A percentile compares a stretch with the other conserved stretches of the same genome.
phyloP scores from a whole-genome alignment of 92 coral and sea anemone species.

The Palythoa heliodiscus region DNA sequence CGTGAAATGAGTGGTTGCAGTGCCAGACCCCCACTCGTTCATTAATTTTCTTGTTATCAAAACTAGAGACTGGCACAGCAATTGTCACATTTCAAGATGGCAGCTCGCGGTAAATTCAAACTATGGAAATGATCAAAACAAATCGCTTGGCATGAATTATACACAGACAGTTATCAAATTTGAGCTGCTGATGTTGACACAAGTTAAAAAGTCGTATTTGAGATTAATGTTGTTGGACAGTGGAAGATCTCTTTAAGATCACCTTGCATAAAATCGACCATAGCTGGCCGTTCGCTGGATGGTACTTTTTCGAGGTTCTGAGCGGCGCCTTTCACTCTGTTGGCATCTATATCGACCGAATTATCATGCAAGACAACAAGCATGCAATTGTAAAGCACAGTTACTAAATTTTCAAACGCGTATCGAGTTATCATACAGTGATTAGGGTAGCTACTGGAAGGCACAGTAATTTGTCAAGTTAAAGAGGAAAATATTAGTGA shows the following conservation, averaged over 20 bases:
- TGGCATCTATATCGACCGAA: constrained; percentile 11
- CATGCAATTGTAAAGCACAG: neutral
- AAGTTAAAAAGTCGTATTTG: no score
- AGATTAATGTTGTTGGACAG: no score
- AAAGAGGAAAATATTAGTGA: no score
- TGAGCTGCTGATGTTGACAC: no score
- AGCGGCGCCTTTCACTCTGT: constrained; percentile 14
- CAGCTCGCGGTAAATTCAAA: no score
- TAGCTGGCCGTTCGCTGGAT: constrained; percentile 26
- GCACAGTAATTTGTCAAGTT: no score
- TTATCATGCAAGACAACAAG: constrained; percentile 23
- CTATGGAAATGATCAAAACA: neutral
- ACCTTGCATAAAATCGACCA: constrained; percentile 41
- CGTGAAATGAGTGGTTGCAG: no score
- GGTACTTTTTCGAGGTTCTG: constrained; percentile 15
- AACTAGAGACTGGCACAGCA: no score
- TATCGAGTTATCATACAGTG: neutral
- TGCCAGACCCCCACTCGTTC: neutral
- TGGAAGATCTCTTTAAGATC: neutral
- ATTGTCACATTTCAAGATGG: no score
- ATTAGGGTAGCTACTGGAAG: neutral
- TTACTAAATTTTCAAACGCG: neutral
- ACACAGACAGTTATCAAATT: no score
- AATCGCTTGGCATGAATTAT: neutral
- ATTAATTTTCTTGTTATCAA: neutral